Conservation (phyloP, 2,888 invertebrate species). For the Sesia bembeciformis region DNA sequence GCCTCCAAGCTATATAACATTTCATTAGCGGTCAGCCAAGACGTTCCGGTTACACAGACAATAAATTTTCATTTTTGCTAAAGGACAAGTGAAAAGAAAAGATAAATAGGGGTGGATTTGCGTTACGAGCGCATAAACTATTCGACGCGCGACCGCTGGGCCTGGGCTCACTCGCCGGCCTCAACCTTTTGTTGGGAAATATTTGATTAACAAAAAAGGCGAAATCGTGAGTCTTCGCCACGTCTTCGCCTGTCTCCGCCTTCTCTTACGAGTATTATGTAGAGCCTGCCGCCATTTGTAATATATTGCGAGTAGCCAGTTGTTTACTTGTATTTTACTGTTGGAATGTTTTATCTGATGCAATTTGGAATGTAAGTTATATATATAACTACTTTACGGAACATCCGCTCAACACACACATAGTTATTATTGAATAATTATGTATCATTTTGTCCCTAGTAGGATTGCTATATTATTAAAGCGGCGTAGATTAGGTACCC, state of each 20-base stretch:
- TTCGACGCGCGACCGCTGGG: constrained; percentile 19
- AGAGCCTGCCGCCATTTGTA: too few relatives aligned
- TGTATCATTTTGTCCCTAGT: background rate
- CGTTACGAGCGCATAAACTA: constrained; percentile 36
- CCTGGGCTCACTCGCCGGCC: constrained; percentile 8
- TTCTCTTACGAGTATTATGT: too few relatives aligned
- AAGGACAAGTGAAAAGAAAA: constrained; percentile 62
- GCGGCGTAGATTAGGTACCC: constrained; percentile 9
- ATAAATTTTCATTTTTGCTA: constrained; percentile 67
- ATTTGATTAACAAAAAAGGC: constrained; percentile 39
- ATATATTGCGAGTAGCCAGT: too few relatives aligned
- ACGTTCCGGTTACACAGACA: constrained; percentile 44
- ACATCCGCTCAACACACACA: too few relatives aligned
- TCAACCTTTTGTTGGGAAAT: constrained; percentile 19
- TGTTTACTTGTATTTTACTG: too few relatives aligned
- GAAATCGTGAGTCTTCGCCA: constrained; percentile 12
- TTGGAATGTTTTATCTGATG: too few relatives aligned
- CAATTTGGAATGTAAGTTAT: too few relatives aligned
- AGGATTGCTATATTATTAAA: background rate
- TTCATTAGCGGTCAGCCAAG: constrained; percentile 58
- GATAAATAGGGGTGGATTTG: constrained; percentile 52
- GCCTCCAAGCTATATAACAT: constrained; percentile 42
- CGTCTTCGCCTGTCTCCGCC: background rate
- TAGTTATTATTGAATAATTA: background rate
- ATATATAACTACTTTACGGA: too few relatives aligned